Evolutionary conservation across 2,797 vertebrate species (phyloP).

Genomic region (Avahi laniger): DNA sequence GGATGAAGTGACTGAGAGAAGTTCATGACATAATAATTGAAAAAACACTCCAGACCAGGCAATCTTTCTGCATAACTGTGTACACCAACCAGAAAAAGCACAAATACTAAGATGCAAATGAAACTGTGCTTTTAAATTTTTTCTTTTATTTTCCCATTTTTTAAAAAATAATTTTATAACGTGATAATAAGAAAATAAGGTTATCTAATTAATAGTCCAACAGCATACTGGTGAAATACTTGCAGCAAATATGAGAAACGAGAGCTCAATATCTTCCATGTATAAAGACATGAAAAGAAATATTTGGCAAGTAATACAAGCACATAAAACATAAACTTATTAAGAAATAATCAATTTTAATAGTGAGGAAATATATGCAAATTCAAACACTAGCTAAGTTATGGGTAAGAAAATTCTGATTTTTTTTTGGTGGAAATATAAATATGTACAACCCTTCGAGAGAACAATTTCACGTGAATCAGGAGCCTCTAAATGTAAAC

Average conservation of each 20-base stretch:
- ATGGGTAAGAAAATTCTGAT: not conserved
- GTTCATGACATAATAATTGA: not conserved
- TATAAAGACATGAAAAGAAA: not conserved
- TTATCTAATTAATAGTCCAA: not conserved
- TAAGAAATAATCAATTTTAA: conserved; percentile 1
- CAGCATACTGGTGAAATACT: not conserved
- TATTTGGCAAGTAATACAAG: not conserved
- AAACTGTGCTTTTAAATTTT: not conserved
- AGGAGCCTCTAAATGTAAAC: not conserved
- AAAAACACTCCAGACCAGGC: not conserved
- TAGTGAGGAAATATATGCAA: not conserved
- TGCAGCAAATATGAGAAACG: not conserved
- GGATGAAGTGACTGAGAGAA: not conserved
- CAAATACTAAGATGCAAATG: not conserved
- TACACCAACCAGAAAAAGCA: not conserved
- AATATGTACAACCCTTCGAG: not conserved
- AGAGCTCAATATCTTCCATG: not conserved
- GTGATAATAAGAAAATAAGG: not conserved
- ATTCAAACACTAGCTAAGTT: not conserved
- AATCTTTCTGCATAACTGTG: not conserved
- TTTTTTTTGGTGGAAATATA: not conserved
- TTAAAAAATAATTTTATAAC: not conserved
- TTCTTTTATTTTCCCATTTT: not conserved
- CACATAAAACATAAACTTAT: not conserved
- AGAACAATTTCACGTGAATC: not conserved